These are phyloP conservation scores for Agonopterix arenella DNA, from an alignment of 2,888 invertebrate genomes.

Conservation along the genomic window DNA sequence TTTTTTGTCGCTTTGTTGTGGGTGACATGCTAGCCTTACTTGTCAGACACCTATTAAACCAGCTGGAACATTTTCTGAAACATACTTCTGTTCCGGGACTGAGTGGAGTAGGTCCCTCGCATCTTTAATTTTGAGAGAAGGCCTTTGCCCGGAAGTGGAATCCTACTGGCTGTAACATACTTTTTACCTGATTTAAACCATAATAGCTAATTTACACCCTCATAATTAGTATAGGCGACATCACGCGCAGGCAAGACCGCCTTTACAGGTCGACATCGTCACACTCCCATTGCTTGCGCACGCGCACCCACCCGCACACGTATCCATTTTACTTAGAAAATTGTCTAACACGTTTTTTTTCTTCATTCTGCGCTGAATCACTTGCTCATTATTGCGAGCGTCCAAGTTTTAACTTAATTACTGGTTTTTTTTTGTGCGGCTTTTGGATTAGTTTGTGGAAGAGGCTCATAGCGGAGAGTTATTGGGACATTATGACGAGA, in stretches of 20 bases:
- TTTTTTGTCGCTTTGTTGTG: too few relatives aligned
- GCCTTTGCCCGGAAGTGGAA: too few relatives aligned
- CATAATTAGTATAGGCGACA: background rate
- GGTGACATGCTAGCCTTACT: too few relatives aligned
- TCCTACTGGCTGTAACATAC: too few relatives aligned
- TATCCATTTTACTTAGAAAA: constrained; percentile 7
- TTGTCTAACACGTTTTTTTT: constrained; percentile 4
- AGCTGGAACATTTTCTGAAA: too few relatives aligned
- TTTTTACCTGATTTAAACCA: too few relatives aligned
- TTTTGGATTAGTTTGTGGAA: constrained; percentile 7
- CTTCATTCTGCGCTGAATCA: constrained; percentile 13
- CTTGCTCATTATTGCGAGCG: constrained; percentile 14
- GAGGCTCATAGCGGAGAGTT: background rate
- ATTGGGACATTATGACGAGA: background rate
- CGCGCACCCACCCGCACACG: constrained; percentile 14
- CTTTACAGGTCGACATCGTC: constrained; percentile 19
- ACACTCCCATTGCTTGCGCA: constrained; percentile 42
- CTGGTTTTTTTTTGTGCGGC: constrained; percentile 3
- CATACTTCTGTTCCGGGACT: too few relatives aligned
- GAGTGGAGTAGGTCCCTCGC: too few relatives aligned
- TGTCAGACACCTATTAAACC: too few relatives aligned
- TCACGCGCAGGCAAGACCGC: background rate
- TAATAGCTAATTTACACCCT: too few relatives aligned
- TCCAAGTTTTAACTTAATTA: constrained; percentile 13
- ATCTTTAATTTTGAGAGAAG: too few relatives aligned